These are phyloP conservation scores for Sericinus montela DNA, from an alignment of 2,888 invertebrate genomes.

Conservation along the genomic window DNA sequence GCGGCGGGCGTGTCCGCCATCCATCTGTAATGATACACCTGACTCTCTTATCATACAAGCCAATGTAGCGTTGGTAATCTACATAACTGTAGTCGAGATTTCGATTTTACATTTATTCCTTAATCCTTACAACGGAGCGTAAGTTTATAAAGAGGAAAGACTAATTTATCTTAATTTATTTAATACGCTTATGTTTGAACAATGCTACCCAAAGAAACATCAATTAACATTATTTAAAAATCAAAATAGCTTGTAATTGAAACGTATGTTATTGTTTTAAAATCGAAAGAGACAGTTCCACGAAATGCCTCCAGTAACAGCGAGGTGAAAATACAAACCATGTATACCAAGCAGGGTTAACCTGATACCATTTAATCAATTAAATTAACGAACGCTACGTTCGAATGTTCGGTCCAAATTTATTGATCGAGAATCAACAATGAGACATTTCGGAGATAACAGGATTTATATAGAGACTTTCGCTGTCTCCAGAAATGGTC, in stretches of 20 bases:
- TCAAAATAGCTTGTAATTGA: background rate
- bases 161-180: too few species aligned
- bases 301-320: constrained; percentile 8
- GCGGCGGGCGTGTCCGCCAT: constrained; percentile 5
- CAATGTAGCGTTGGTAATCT: too few species aligned
- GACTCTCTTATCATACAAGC: constrained; percentile 4
- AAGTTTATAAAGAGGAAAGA: too few species aligned
- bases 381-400: constrained; percentile 27
- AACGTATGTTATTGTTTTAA: background rate
- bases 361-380: constrained; percentile 27
- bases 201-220: too few species aligned
- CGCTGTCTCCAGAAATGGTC: constrained; percentile 57
- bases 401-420: constrained; percentile 28
- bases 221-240: too few species aligned
- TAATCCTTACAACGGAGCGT: too few species aligned
- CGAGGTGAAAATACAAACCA: constrained; percentile 32
- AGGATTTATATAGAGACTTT: constrained; percentile 68
- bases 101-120: too few species aligned
- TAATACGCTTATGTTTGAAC: too few species aligned
- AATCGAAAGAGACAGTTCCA: background rate
- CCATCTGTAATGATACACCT: constrained; percentile 10
- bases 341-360: constrained; percentile 24
- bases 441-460: constrained; percentile 42
- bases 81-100: too few species aligned
- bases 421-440: constrained; percentile 36